phyloP scores from a whole-genome alignment of 2,797 vertebrate genomes.

The Neomorphus geoffroyi region DNA sequence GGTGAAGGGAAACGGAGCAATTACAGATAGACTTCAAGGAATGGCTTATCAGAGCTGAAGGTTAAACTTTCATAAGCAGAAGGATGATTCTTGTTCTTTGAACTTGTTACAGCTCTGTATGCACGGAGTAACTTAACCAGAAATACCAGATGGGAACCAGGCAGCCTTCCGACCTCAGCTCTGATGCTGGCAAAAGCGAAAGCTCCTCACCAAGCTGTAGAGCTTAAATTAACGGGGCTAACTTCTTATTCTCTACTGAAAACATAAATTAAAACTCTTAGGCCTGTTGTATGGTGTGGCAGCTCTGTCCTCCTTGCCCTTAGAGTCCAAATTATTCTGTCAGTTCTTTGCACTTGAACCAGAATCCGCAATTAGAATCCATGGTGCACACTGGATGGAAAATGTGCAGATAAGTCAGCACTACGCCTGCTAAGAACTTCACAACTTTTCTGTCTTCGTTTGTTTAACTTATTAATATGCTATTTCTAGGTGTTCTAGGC shows the following conservation, averaged over 20 bases:
- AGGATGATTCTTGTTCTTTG: constrained; percentile 20
- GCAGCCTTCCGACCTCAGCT: background rate
- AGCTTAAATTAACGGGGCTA: background rate
- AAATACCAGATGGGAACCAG: background rate
- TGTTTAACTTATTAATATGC: background rate
- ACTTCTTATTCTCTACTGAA: background rate
- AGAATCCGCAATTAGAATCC: background rate
- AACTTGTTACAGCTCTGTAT: background rate
- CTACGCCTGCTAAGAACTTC: background rate
- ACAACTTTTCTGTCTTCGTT: background rate
- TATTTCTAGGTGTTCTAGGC: too few relatives aligned
- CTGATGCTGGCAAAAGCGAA: background rate
- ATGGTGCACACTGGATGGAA: background rate
- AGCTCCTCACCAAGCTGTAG: background rate
- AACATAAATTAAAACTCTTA: background rate
- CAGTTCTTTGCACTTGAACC: background rate
- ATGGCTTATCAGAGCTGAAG: constrained; percentile 15
- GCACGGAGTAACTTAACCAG: background rate
- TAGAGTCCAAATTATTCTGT: background rate
- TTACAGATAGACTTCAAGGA: constrained; percentile 54
- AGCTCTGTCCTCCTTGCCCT: background rate
- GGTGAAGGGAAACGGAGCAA: constrained; percentile 47
- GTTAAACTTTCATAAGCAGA: constrained; percentile 21
- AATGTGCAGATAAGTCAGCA: background rate
- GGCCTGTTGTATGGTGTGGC: background rate